phyloP scores from a whole-genome alignment of 2,113 vertebrate species.

The Ptychochromis oligacanthus region DNA sequence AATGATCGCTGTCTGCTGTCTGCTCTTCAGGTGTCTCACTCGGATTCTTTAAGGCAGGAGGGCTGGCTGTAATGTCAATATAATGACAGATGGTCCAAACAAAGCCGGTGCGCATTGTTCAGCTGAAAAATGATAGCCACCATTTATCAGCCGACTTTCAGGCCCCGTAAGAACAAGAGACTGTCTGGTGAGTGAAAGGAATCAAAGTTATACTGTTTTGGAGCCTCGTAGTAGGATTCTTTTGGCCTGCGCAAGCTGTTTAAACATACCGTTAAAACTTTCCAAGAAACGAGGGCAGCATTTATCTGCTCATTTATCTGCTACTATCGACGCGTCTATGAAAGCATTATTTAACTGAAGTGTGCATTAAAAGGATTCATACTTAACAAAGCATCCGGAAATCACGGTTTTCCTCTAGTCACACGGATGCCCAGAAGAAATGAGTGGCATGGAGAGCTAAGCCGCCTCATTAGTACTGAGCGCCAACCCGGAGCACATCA shows the following conservation, averaged over 20 bases:
- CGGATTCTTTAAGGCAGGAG: slow-evolving; percentile 78
- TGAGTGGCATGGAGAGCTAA: slow-evolving; percentile 28
- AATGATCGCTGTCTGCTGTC: slow-evolving; percentile 78
- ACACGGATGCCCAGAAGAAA: slow-evolving; percentile 4
- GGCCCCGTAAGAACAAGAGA: slow-evolving; percentile 12
- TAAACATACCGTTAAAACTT: slow-evolving; percentile 49
- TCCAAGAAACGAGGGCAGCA: slow-evolving; percentile 12
- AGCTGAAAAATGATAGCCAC: slow-evolving; percentile 70
- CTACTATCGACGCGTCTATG: background rate
- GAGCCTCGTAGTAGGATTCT: slow-evolving; percentile 9
- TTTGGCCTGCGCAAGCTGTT: background rate
- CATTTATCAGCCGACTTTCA: slow-evolving; percentile 64
- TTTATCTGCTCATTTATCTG: slow-evolving; percentile 42
- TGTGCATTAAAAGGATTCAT: background rate
- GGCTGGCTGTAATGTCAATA: slow-evolving; percentile 78
- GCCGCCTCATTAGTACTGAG: slow-evolving; percentile 64
- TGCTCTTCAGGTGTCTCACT: slow-evolving; percentile 92
- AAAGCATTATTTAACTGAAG: slow-evolving; percentile 5
- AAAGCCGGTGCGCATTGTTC: slow-evolving; percentile 84
- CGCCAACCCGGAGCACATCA: slow-evolving; percentile 6
- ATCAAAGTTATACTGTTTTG: slow-evolving; percentile 53
- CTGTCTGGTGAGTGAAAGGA: slow-evolving; percentile 43
- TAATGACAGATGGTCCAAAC: slow-evolving; percentile 87
- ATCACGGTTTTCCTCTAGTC: slow-evolving; percentile 1
- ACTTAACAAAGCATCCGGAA: background rate